Percentiles rank a stretch among this genome's conserved stretches.
Conservation (phyloP, 2,113 vertebrate genomes). For the Myrmecophaga tridactyla region DNA sequence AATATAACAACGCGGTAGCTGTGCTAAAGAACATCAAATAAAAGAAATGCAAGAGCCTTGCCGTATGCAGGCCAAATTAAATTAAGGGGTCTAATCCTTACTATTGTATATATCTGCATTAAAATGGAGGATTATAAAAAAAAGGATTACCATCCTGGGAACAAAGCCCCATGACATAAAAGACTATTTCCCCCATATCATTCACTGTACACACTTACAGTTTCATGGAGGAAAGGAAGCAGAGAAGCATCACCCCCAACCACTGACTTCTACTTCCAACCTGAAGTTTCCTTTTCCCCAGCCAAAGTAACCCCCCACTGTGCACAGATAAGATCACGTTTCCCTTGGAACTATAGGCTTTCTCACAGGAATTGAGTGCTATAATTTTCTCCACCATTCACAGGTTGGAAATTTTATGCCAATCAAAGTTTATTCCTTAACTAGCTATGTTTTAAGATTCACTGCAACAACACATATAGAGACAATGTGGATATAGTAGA, state of each 20-base stretch:
- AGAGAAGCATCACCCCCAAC: background rate
- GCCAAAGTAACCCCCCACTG: background rate
- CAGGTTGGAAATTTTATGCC: background rate
- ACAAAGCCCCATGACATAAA: slow-evolving; percentile 52
- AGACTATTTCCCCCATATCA: background rate
- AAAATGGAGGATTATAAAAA: slow-evolving; percentile 52
- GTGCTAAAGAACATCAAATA: slow-evolving; percentile 79
- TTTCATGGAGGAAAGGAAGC: background rate
- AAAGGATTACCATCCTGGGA: slow-evolving; percentile 55
- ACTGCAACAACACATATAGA: background rate
- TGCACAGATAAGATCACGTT: background rate
- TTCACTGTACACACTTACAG: background rate
- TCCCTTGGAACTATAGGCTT: background rate
- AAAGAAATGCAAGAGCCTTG: slow-evolving; percentile 40
- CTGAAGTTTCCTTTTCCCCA: background rate
- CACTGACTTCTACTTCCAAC: background rate
- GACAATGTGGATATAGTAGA: background rate
- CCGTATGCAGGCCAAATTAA: slow-evolving; percentile 64
- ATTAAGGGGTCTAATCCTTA: slow-evolving; percentile 59
- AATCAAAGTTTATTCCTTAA: background rate
- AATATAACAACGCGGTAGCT: slow-evolving; percentile 79
- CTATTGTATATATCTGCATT: slow-evolving; percentile 47
- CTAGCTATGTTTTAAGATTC: slow-evolving; percentile 3
- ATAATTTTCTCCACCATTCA: background rate
- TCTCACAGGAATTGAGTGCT: background rate